Conservation (phyloP, 2,113 vertebrate species). For the Ranitomeya imitator region DNA sequence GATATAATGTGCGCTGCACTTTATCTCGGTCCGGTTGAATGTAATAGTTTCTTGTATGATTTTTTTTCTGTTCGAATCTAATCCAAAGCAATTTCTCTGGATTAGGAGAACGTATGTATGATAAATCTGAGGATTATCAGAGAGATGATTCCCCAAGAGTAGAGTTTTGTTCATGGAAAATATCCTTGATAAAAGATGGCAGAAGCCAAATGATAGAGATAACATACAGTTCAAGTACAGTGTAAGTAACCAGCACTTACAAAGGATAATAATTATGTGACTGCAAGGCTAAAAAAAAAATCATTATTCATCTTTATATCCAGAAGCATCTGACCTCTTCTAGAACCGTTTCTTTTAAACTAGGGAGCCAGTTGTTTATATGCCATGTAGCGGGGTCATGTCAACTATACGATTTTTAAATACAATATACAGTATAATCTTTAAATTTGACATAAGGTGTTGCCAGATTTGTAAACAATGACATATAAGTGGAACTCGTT, state of each 20-base stretch:
- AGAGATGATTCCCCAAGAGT: constrained; percentile 45
- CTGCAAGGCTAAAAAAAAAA: constrained; percentile 5
- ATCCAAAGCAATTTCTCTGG: constrained; percentile 28
- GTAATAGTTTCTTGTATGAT: constrained; percentile 46
- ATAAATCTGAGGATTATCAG: constrained; percentile 47
- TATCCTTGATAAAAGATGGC: constrained; percentile 19
- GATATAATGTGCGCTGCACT: constrained; percentile 14
- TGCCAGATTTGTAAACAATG: background rate
- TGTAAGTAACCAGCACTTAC: background rate
- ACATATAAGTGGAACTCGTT: background rate
- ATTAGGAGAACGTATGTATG: constrained; percentile 24
- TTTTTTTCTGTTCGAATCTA: background rate
- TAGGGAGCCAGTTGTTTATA: background rate
- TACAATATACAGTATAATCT: no score
- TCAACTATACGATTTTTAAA: background rate
- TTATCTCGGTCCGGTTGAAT: constrained; percentile 30
- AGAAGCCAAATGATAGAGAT: background rate
- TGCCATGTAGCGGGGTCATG: background rate
- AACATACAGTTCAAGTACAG: background rate
- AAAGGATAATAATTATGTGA: constrained; percentile 19
- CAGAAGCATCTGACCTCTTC: background rate
- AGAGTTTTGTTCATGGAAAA: constrained; percentile 39
- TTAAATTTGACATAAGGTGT: background rate
- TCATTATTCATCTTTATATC: constrained; percentile 4
- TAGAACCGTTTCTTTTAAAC: background rate